phyloP scores from a whole-genome alignment of 2,888 invertebrate species.

The Oligia latruncula region DNA sequence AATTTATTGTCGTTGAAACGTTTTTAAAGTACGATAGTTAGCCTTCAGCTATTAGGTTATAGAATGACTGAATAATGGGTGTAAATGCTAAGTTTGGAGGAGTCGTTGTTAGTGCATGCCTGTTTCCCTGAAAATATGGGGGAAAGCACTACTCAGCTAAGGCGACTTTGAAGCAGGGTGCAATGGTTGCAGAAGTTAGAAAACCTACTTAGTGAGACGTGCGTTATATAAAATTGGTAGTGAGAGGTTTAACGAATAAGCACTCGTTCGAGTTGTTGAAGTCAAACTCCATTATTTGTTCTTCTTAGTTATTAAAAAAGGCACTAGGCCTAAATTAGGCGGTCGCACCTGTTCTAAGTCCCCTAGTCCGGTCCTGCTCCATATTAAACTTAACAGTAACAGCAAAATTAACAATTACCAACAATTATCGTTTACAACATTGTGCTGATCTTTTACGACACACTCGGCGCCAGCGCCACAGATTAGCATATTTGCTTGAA shows the following conservation, averaged over 20 bases:
- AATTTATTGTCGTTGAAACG: background rate
- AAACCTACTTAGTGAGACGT: no score
- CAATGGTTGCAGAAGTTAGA: no score
- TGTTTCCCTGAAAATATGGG: no score
- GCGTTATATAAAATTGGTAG: no score
- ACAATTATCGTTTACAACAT: conserved; percentile 42
- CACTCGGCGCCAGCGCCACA: conserved; percentile 1
- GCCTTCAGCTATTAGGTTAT: background rate
- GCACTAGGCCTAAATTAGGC: no score
- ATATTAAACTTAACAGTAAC: conserved; percentile 42
- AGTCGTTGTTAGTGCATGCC: background rate
- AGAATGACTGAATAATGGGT: background rate
- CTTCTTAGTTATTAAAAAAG: no score
- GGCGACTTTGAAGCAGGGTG: no score
- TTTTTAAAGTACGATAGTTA: background rate
- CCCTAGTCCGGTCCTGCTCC: conserved; percentile 22
- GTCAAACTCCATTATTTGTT: no score
- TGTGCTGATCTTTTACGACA: conserved; percentile 53
- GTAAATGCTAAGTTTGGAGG: background rate
- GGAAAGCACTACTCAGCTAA: no score
- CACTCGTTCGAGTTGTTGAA: no score
- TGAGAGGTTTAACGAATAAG: no score
- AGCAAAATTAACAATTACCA: conserved; percentile 53
- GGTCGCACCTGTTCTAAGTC: background rate
- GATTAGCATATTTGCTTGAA: conserved; percentile 47